phyloP scores from a whole-genome alignment of 2,888 invertebrate genomes.

The Tetragonula carbonaria region DNA sequence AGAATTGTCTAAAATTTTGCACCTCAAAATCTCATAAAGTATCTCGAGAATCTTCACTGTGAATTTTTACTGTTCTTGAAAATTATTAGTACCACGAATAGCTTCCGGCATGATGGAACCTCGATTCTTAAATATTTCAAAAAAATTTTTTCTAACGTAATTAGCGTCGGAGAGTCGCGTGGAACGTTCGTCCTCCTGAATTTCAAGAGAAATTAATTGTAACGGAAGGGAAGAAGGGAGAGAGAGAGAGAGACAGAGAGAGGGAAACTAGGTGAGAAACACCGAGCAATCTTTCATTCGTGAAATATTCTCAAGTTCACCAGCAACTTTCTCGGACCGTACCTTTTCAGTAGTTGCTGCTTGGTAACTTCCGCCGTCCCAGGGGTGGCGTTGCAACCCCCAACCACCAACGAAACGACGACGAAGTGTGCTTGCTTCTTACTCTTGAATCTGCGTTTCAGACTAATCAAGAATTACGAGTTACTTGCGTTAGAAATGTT shows the following conservation, averaged over 20 bases:
- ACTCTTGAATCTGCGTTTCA: not conserved
- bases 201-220: not conserved
- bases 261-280: not conserved
- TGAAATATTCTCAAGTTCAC: constrained; percentile 1
- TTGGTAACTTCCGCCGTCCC: constrained; percentile 12
- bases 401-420: not conserved
- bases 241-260: too few relatives aligned
- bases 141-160: not conserved
- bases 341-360: constrained; percentile 2
- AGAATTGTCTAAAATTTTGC: too few relatives aligned
- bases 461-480: constrained; percentile 17
- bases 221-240: too few relatives aligned
- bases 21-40: too few relatives aligned
- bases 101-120: too few relatives aligned
- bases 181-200: not conserved
- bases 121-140: not conserved
- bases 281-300: constrained; percentile 1
- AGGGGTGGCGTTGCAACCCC: constrained; percentile 8
- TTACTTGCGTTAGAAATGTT: not conserved
- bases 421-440: not conserved
- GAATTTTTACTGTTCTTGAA: too few relatives aligned
- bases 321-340: not conserved
- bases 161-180: not conserved
- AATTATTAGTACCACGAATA: too few relatives aligned
- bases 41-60: too few relatives aligned